Evolutionary conservation across 2,113 vertebrate genomes (phyloP).

Genomic region (Periophthalmus modestus): DNA sequence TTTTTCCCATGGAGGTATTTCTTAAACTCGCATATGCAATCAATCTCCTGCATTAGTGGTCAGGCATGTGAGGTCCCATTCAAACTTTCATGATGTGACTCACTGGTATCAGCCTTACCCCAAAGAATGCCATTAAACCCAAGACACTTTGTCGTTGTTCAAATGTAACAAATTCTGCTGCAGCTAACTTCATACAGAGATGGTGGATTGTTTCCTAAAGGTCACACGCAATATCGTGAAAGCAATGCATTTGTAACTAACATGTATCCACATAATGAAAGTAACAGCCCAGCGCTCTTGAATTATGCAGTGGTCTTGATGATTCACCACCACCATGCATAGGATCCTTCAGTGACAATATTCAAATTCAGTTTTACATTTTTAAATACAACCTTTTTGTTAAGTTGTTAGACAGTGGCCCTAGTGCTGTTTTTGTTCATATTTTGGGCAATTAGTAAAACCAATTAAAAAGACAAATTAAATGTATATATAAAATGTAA

Average conservation of each 20-base stretch:
- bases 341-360: constrained; percentile 16
- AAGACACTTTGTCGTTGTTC: not conserved
- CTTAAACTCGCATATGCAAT: not conserved
- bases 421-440: not conserved
- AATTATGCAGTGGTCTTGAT: constrained; percentile 3
- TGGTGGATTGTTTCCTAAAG: not conserved
- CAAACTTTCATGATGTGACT: constrained; percentile 56
- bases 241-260: not conserved
- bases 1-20: constrained; percentile 28
- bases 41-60: constrained; percentile 43
- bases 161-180: not conserved
- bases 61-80: constrained; percentile 59
- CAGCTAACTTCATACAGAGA: not conserved
- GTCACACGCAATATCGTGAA: not conserved
- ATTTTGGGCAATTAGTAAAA: not conserved
- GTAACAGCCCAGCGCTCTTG: constrained; percentile 31
- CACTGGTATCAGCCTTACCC: constrained; percentile 44
- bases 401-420: not conserved
- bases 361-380: constrained; percentile 5
- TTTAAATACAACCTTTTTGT: not conserved
- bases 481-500: no score
- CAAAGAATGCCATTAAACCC: constrained; percentile 7
- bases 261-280: not conserved
- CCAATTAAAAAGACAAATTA: no score
- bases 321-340: constrained; percentile 52